phyloP scores from a whole-genome alignment of 2,797 vertebrate genomes.

The Florisuga fusca region DNA sequence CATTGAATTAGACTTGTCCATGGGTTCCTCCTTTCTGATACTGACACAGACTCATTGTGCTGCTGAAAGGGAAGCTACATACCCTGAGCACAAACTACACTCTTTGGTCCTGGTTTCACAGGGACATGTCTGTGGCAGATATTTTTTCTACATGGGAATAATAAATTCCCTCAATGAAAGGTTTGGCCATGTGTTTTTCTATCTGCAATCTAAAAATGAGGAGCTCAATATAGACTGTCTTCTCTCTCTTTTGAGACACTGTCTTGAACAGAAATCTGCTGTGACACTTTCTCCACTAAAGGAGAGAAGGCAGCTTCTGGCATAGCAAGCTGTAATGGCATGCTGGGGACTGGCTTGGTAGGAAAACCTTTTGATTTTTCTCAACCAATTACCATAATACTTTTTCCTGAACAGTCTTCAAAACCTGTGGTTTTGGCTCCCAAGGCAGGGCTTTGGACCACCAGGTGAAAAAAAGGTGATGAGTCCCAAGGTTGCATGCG shows the following conservation, averaged over 20 bases:
- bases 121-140: not conserved
- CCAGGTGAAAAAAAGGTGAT: not conserved
- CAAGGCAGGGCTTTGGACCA: not conserved
- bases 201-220: not conserved
- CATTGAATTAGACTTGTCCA: not conserved
- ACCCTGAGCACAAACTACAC: not conserved
- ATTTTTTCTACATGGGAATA: not conserved
- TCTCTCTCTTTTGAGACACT: not conserved
- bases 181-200: not conserved
- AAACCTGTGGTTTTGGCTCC: not conserved
- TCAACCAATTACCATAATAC: not conserved
- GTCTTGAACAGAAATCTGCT: not conserved
- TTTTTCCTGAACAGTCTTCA: not conserved
- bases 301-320: not conserved
- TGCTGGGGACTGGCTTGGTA: not conserved
- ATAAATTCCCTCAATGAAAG: not conserved
- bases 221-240: not conserved
- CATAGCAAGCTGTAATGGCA: not conserved
- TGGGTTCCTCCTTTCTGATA: not conserved
- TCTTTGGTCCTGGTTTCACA: not conserved
- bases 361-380: not conserved
- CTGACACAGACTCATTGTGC: accelerated
- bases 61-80: not conserved
- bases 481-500: not conserved
- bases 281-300: not conserved